Conservation (phyloP, 2,797 vertebrate species). For the Manis pentadactyla region DNA sequence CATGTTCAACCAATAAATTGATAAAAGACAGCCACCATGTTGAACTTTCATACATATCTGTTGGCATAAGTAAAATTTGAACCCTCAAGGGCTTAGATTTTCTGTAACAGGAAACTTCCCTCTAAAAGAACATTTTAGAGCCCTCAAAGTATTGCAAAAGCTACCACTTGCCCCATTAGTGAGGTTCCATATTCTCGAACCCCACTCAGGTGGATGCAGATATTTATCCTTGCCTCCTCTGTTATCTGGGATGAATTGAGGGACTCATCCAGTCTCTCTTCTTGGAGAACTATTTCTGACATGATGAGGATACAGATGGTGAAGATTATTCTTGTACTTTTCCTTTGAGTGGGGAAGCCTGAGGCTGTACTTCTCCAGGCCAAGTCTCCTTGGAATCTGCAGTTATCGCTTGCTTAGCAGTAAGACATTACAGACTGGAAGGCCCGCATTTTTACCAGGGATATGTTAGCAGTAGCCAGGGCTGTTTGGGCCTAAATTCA, state of each 20-base stretch:
- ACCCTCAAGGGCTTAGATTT: not conserved
- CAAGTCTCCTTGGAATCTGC: not conserved
- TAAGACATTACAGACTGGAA: not conserved
- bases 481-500: not conserved
- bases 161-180: not conserved
- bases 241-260: not conserved
- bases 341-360: not conserved
- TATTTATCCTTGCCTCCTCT: not conserved
- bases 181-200: not conserved
- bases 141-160: not conserved
- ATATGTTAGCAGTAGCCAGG: not conserved
- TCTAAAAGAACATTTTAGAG: not conserved
- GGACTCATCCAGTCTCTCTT: not conserved
- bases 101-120: not conserved
- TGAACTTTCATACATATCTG: not conserved
- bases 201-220: not conserved
- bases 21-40: not conserved
- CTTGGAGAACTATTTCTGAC: conserved; percentile 12
- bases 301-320: not conserved
- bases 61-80: not conserved
- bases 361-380: not conserved
- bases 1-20: not conserved
- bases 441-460: not conserved
- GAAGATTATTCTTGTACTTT: not conserved
- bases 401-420: not conserved